Evolutionary conservation across 2,797 vertebrate species (phyloP).

Genomic region (Allobates femoralis): DNA sequence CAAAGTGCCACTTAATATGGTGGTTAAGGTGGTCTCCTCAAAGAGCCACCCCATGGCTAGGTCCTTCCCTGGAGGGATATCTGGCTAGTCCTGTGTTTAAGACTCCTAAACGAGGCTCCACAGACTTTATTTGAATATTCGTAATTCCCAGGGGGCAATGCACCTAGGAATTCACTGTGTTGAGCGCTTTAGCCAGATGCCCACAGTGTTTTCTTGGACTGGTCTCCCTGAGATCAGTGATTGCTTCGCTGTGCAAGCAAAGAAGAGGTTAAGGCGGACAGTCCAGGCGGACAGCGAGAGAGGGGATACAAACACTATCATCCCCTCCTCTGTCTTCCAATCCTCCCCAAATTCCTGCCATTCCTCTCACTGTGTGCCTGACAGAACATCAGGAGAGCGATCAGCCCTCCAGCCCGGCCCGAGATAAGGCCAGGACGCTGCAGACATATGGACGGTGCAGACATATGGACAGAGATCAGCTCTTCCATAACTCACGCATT

Average conservation of each 20-base stretch:
- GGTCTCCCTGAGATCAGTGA: too few species aligned
- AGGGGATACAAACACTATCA: constrained; percentile 69
- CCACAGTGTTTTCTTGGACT: too few species aligned
- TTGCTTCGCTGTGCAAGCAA: background rate
- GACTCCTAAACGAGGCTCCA: too few species aligned
- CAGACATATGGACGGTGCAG: background rate
- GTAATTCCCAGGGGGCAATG: too few species aligned
- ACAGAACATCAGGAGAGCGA: constrained; percentile 74
- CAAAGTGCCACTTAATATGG: too few species aligned
- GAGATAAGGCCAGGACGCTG: constrained; percentile 31
- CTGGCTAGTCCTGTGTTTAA: too few species aligned
- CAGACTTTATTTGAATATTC: too few species aligned
- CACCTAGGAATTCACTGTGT: too few species aligned
- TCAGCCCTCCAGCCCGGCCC: constrained; percentile 17
- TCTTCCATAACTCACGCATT: constrained; percentile 26
- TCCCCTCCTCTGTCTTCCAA: constrained; percentile 58
- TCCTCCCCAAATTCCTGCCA: constrained; percentile 79
- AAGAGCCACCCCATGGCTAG: too few species aligned
- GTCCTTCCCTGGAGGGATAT: too few species aligned
- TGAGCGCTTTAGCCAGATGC: too few species aligned
- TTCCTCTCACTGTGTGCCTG: constrained; percentile 73
- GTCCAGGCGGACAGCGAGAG: background rate
- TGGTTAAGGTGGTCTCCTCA: too few species aligned
- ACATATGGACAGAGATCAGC: constrained; percentile 31
- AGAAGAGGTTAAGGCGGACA: constrained; percentile 20